A percentile compares a stretch with the other conserved stretches of the same genome.
phyloP scores from a whole-genome alignment of 2,888 invertebrate species.

The Lapara coniferarum region DNA sequence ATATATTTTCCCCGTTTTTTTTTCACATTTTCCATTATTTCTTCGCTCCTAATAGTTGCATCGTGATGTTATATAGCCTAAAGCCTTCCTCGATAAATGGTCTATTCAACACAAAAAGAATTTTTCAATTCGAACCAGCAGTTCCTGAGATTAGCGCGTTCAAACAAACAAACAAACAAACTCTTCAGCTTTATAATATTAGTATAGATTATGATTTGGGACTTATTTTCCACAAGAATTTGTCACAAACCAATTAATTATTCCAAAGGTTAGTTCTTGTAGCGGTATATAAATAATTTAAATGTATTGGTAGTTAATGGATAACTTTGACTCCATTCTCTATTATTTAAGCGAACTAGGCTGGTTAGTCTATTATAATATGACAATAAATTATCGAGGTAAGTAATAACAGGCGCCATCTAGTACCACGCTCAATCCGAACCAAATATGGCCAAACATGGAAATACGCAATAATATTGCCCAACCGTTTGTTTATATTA shows the following conservation, averaged over 20 bases:
- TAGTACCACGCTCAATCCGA: not conserved
- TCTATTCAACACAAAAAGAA: too few species aligned
- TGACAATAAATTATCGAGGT: slow-evolving; percentile 1
- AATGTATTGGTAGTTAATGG: not conserved
- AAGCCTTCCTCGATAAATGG: too few species aligned
- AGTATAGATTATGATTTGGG: too few species aligned
- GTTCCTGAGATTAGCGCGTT: too few species aligned
- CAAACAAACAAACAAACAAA: too few species aligned
- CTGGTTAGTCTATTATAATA: not conserved
- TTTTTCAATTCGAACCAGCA: too few species aligned
- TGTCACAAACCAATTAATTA: not conserved
- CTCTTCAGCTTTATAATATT: too few species aligned
- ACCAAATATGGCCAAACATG: slow-evolving; percentile 10
- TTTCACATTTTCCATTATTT: too few species aligned
- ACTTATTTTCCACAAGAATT: too few species aligned
- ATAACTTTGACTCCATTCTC: not conserved
- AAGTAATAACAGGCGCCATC: slow-evolving; percentile 10
- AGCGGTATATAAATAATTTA: not conserved
- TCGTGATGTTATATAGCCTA: too few species aligned
- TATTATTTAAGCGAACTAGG: not conserved
- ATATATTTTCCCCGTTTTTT: too few species aligned
- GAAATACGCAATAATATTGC: slow-evolving; percentile 2
- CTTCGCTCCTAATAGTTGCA: too few species aligned
- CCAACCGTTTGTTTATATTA: not conserved
- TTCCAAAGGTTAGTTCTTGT: not conserved